phyloP scores from a whole-genome alignment of 2,888 invertebrate genomes.

The Drosophila stalkeri region DNA sequence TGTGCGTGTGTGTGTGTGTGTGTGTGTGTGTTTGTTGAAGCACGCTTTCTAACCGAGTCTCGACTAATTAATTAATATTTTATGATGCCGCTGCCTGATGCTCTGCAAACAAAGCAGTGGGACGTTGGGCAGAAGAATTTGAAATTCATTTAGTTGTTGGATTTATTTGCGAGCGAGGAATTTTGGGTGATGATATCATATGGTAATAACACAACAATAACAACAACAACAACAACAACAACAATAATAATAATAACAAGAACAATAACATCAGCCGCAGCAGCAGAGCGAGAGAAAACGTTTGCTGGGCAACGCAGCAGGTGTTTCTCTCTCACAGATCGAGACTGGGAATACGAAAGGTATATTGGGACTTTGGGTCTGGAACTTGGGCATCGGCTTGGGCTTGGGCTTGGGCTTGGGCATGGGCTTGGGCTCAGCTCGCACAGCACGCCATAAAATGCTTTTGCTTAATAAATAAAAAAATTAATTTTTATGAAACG shows the following conservation, averaged over 20 bases:
- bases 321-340: constrained; percentile 61
- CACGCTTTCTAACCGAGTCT: constrained; percentile 70
- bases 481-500: constrained; percentile 81
- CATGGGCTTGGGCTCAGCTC: constrained; percentile 28
- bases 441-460: constrained; percentile 77
- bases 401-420: constrained; percentile 11
- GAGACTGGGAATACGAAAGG: constrained; percentile 18
- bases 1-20: constrained; percentile 20
- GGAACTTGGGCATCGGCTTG: constrained; percentile 3
- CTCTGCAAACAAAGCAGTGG: constrained; percentile 78
- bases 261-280: constrained; percentile 33
- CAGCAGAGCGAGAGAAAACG: constrained; percentile 44
- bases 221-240: constrained; percentile 27
- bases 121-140: constrained; percentile 69
- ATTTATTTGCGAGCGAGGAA: constrained; percentile 82
- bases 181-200: constrained; percentile 84
- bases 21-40: constrained; percentile 35
- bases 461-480: constrained; percentile 77
- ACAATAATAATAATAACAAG: constrained; percentile 16
- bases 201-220: constrained; percentile 80
- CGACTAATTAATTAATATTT: constrained; percentile 77
- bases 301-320: constrained; percentile 75
- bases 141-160: constrained; percentile 77
- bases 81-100: constrained; percentile 70
- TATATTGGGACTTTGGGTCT: constrained; percentile 28